phyloP scores from a whole-genome alignment of 2,888 invertebrate species.

The Limnephilus lunatus region DNA sequence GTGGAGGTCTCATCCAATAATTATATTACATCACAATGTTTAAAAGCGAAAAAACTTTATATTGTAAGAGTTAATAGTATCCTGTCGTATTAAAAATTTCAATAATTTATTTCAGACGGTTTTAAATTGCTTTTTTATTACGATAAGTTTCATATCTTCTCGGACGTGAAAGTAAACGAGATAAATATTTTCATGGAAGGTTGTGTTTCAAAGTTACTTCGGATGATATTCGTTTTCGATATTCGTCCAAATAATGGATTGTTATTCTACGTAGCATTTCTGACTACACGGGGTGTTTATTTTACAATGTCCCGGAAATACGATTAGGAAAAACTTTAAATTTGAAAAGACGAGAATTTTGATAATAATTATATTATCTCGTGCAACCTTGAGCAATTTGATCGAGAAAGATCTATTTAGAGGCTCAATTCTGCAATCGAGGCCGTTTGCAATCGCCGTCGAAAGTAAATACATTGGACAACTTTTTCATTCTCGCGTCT shows the following conservation, averaged over 20 bases:
- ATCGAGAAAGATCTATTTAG: not conserved
- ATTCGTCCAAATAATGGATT: conserved; percentile 40
- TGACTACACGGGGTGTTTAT: not conserved
- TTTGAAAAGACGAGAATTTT: not conserved
- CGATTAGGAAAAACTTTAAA: not conserved
- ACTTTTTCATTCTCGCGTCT: too few species aligned
- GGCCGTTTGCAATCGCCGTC: too few species aligned
- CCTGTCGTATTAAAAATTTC: conserved; percentile 33
- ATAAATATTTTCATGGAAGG: conserved; percentile 18
- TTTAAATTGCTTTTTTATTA: conserved; percentile 21
- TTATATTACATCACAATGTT: not conserved
- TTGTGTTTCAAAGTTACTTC: conserved; percentile 15
- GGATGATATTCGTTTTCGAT: too few species aligned
- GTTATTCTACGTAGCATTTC: conserved; percentile 2
- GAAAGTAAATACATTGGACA: too few species aligned
- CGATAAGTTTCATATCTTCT: not conserved
- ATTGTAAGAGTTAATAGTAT: conserved; percentile 24
- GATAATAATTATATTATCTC: not conserved
- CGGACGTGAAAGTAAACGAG: conserved; percentile 23
- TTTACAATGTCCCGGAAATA: not conserved
- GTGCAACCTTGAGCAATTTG: not conserved
- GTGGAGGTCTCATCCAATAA: too few species aligned
- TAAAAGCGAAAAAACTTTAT: conserved; percentile 59
- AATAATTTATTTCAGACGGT: conserved; percentile 36
- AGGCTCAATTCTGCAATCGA: too few species aligned